These are phyloP conservation scores for Romanogobio albipinnatus DNA, from an alignment of 2,113 vertebrate species.

Conservation along the genomic window DNA sequence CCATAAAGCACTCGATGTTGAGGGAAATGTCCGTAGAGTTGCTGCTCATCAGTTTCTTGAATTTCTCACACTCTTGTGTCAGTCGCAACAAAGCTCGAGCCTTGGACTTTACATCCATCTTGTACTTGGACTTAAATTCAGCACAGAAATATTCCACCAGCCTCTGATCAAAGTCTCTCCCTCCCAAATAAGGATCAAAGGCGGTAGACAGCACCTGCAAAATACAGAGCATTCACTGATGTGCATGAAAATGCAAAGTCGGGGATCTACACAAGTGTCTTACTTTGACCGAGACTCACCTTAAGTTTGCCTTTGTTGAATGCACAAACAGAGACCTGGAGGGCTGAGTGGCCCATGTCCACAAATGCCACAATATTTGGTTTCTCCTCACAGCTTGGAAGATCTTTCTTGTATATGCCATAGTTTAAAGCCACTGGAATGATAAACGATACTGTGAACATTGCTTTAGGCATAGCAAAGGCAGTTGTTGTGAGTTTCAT, in stretches of 20 bases:
- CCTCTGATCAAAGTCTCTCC: constrained; percentile 81
- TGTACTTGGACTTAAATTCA: constrained; percentile 82
- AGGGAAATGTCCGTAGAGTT: constrained; percentile 81
- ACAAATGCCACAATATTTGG: constrained; percentile 81
- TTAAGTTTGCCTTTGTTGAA: constrained; percentile 83
- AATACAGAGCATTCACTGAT: constrained; percentile 45
- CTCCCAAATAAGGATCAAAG: constrained; percentile 83
- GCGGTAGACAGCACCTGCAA: constrained; percentile 81
- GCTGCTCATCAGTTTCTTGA: constrained; percentile 84
- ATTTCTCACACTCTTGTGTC: constrained; percentile 82
- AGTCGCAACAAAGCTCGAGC: constrained; percentile 79
- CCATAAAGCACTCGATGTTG: constrained; percentile 84
- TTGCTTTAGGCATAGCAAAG: neutral
- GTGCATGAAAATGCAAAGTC: neutral
- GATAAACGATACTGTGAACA: constrained; percentile 51
- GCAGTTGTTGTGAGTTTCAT: constrained; percentile 13
- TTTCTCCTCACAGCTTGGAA: constrained; percentile 78
- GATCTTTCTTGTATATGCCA: constrained; percentile 83
- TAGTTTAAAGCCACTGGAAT: constrained; percentile 80
- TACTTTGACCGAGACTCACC: constrained; percentile 63
- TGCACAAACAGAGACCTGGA: constrained; percentile 81
- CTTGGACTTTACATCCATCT: constrained; percentile 79
- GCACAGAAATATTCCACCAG: constrained; percentile 81
- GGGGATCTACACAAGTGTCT: neutral
- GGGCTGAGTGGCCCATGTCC: constrained; percentile 83